A percentile compares a stretch with the other conserved stretches of the same genome.
These are phyloP conservation scores for Platorchestia sp. DNA, from an alignment of 1,140 invertebrate genomes.

Conservation along the genomic window DNA sequence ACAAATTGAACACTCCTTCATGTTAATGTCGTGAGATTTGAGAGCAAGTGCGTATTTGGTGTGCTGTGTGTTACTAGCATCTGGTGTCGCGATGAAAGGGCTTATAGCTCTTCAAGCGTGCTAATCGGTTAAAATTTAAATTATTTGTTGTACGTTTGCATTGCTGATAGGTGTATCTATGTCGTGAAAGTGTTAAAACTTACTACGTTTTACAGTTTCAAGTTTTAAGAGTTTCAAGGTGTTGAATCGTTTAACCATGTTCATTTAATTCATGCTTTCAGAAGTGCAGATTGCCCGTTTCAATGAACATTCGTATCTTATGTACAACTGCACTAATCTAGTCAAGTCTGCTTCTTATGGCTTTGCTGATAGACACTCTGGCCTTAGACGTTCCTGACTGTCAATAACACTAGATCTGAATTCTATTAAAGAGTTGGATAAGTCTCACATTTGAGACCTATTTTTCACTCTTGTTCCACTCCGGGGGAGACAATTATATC, in stretches of 20 bases:
- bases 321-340: too few relatives aligned
- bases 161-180: background rate
- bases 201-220: background rate
- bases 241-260: background rate
- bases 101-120: too few relatives aligned
- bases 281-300: constrained; percentile 63
- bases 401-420: too few relatives aligned
- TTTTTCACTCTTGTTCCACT: too few relatives aligned
- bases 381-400: too few relatives aligned
- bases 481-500: too few relatives aligned
- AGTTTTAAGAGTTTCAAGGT: background rate
- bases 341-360: too few relatives aligned
- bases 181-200: background rate
- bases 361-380: too few relatives aligned
- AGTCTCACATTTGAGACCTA: too few relatives aligned
- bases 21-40: background rate
- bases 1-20: background rate
- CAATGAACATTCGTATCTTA: background rate
- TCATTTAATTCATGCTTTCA: constrained; percentile 62
- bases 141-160: background rate
- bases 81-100: background rate
- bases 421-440: too few relatives aligned
- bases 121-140: too few relatives aligned
- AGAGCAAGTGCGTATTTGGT: background rate
- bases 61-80: background rate